These are phyloP conservation scores for Drosophila oshimai DNA, from an alignment of 1,140 invertebrate species.

Conservation along the genomic window DNA sequence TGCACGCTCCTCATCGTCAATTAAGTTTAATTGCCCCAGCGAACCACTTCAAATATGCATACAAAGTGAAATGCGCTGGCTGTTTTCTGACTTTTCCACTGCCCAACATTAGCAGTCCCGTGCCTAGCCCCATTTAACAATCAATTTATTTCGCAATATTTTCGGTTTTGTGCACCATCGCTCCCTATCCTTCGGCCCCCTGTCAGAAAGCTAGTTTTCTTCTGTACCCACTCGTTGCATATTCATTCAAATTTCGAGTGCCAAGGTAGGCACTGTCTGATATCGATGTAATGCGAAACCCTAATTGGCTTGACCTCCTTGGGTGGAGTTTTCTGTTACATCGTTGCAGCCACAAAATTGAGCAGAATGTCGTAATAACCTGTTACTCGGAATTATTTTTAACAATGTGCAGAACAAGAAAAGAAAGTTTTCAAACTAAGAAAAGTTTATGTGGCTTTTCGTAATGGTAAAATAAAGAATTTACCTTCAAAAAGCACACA, in stretches of 20 bases:
- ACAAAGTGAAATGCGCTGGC: slow-evolving; percentile 54
- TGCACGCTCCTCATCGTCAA: slow-evolving; percentile 64
- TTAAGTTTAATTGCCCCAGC: slow-evolving; percentile 75
- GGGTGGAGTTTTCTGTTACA: background rate
- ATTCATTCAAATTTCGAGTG: slow-evolving; percentile 65
- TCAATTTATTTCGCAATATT: slow-evolving; percentile 75
- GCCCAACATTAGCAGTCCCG: slow-evolving; percentile 14
- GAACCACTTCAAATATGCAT: slow-evolving; percentile 73
- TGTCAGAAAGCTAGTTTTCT: slow-evolving; percentile 6
- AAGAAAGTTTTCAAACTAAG: background rate
- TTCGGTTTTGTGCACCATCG: slow-evolving; percentile 45
- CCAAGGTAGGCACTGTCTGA: slow-evolving; percentile 32
- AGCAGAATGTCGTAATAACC: slow-evolving; percentile 4
- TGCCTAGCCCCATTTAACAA: slow-evolving; percentile 64
- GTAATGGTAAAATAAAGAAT: too few relatives aligned
- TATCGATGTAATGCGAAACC: slow-evolving; percentile 6
- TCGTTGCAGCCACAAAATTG: slow-evolving; percentile 9
- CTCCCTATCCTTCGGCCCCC: background rate
- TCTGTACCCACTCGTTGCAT: slow-evolving; percentile 50
- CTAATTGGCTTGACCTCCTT: slow-evolving; percentile 67
- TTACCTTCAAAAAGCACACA: too few relatives aligned
- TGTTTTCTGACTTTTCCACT: background rate
- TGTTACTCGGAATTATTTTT: background rate
- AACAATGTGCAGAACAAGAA: background rate
- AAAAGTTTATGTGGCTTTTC: too few relatives aligned